A percentile compares a stretch with the other conserved stretches of the same genome.
These are phyloP conservation scores for Etheostoma perlongum DNA, from an alignment of 2,797 vertebrate genomes.

Conservation along the genomic window DNA sequence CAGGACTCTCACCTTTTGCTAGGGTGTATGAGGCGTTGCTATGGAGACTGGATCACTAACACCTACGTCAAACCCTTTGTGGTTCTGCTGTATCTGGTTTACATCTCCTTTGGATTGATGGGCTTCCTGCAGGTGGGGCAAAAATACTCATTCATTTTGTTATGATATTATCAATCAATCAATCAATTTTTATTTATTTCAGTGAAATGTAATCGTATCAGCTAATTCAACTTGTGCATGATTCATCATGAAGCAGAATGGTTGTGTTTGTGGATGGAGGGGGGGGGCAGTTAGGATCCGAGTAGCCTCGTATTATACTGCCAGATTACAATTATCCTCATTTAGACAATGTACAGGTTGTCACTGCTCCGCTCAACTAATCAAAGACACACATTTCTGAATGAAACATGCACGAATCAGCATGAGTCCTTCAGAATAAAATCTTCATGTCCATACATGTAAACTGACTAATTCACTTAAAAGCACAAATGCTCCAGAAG, in stretches of 20 bases:
- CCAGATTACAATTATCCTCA: neutral
- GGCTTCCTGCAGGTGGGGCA: slow-evolving; percentile 94
- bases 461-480: neutral
- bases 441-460: neutral
- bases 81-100: slow-evolving; percentile 98
- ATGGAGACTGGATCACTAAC: slow-evolving; percentile 99
- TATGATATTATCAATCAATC: too few relatives aligned
- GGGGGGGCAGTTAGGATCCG: too few relatives aligned
- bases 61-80: slow-evolving; percentile 99
- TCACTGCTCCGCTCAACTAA: neutral
- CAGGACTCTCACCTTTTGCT: slow-evolving; percentile 96
- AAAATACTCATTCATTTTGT: too few relatives aligned
- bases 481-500: neutral
- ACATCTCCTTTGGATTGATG: slow-evolving; percentile 99
- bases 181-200: too few relatives aligned
- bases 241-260: too few relatives aligned
- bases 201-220: too few relatives aligned
- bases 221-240: too few relatives aligned
- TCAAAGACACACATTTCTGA: neutral
- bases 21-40: slow-evolving; percentile 96
- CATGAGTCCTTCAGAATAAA: slow-evolving; percentile 4
- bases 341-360: neutral
- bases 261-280: too few relatives aligned
- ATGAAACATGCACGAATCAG: neutral
- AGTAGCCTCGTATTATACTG: neutral